Conservation (phyloP, 35 echinoderm and acorn worm species). For the Apostichopus parvimensis region DNA sequence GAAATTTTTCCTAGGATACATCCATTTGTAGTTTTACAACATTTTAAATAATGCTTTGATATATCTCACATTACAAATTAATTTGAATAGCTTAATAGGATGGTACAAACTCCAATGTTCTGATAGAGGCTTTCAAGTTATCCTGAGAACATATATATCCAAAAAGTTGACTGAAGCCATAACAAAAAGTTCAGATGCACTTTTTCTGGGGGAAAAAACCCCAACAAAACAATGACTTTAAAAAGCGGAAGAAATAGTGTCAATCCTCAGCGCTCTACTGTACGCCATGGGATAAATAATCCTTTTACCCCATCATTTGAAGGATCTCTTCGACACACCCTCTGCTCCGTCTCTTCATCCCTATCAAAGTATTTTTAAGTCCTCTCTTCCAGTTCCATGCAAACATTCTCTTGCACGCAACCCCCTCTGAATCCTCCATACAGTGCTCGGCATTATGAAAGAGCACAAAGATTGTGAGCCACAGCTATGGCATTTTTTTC, state of each 20-base stretch:
- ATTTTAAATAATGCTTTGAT: too few species aligned
- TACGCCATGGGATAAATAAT: neutral
- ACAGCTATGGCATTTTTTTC: slow-evolving; percentile 15
- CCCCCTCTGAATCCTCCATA: neutral
- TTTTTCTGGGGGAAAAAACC: neutral
- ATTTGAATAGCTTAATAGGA: too few species aligned
- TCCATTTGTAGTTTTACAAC: neutral
- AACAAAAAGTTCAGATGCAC: neutral
- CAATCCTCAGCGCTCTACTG: neutral
- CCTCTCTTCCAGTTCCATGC: neutral
- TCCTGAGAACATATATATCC: too few species aligned
- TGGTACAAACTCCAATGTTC: too few species aligned
- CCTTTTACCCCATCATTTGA: neutral
- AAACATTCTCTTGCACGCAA: slow-evolving; percentile 17
- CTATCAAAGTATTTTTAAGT: neutral
- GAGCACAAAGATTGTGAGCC: neutral
- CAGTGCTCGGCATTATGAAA: neutral
- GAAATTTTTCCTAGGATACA: too few species aligned
- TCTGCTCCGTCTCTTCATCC: neutral
- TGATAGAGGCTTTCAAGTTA: too few species aligned
- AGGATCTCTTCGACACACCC: neutral
- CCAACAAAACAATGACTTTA: too few species aligned
- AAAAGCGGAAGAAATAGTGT: neutral
- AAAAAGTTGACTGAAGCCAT: neutral
- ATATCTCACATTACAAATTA: too few species aligned